A percentile compares a stretch with the other conserved stretches of the same genome.
These are phyloP conservation scores for Lampris megalopsis DNA, from an alignment of 2,113 vertebrate genomes.

Conservation along the genomic window DNA sequence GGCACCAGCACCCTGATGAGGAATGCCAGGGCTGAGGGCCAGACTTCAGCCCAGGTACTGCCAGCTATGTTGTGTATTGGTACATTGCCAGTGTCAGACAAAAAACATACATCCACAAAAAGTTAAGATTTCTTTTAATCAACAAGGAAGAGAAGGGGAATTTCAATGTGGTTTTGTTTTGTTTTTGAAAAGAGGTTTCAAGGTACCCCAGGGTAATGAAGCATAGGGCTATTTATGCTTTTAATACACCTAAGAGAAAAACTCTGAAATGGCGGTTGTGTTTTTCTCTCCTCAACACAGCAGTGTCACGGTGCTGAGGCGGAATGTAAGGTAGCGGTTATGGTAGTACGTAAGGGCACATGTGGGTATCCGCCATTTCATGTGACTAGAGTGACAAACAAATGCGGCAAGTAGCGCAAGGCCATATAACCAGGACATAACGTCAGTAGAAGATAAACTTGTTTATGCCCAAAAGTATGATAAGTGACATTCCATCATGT, in stretches of 20 bases:
- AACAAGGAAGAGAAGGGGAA: neutral
- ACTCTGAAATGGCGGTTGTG: neutral
- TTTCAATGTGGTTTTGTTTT: neutral
- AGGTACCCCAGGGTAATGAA: too few species aligned
- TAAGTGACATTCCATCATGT: too few species aligned
- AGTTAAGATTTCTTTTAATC: neutral
- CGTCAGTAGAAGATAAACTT: too few species aligned
- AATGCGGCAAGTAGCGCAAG: too few species aligned
- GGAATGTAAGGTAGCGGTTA: too few species aligned
- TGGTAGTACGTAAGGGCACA: too few species aligned
- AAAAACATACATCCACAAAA: neutral
- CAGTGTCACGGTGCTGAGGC: neutral
- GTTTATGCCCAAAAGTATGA: too few species aligned
- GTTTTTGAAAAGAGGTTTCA: neutral
- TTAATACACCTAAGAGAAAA: neutral
- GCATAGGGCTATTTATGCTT: too few species aligned
- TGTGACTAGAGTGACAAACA: too few species aligned
- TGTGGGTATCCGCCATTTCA: too few species aligned
- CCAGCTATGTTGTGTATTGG: neutral
- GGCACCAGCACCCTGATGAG: slow-evolving; percentile 83
- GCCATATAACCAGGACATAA: too few species aligned
- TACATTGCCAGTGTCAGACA: slow-evolving; percentile 17
- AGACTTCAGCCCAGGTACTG: slow-evolving; percentile 90
- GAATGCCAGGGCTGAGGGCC: slow-evolving; percentile 92
- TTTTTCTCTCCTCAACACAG: neutral